Evolutionary conservation across 2,113 vertebrate genomes (phyloP), one percentile per base, ranked within the genome.

Genomic region (Myotis brandtii): DNA sequence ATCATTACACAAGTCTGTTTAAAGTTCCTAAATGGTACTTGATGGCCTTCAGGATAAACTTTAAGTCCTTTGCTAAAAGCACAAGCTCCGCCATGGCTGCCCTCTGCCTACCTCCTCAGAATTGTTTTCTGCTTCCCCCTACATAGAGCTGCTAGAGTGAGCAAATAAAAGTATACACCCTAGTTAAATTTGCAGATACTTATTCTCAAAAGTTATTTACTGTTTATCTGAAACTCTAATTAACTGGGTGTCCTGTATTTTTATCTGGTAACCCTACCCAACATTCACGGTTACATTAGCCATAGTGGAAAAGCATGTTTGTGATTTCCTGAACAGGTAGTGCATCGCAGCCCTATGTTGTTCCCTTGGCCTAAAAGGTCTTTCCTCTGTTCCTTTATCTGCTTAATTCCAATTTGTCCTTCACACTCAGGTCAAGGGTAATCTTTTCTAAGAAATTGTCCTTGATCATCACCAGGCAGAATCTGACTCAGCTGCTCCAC

Each of bases 171-270:
- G 66, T 25, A 40, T 4, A 54, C 30, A 54, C 34, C 18, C 14
- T 9, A n/a, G 25, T 66, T 66, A 52, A 25, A 85, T 76, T 40
- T 54, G 70, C 43, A 75, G 43, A 64, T 73, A 73, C 32, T 37
- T 72, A 62, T 0, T 3, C 8, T 92, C 79, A 64, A 40, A 64
- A 64, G 30, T 48, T 30, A 43, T 17, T 52, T 52, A 27, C 25
- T 52, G 34, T 52, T 92, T 76, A 84, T 76, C 81, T 92, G 90
- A 85, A 92, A 43, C 52, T 92, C 27, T 43, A 12, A 43, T 52
- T 32, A 76, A 76, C 13, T 76, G 8, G 54, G 25, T 50, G 1
- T 52, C 18, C 13, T 76, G 43, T 25, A 32, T 43, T 66, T 66
- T 66, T 76, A 85, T 18, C 5, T 54, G 50, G 37, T 25, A 76